Evolutionary conservation across 2,797 vertebrate genomes (phyloP).

Genomic region (Poeciliopsis infans): DNA sequence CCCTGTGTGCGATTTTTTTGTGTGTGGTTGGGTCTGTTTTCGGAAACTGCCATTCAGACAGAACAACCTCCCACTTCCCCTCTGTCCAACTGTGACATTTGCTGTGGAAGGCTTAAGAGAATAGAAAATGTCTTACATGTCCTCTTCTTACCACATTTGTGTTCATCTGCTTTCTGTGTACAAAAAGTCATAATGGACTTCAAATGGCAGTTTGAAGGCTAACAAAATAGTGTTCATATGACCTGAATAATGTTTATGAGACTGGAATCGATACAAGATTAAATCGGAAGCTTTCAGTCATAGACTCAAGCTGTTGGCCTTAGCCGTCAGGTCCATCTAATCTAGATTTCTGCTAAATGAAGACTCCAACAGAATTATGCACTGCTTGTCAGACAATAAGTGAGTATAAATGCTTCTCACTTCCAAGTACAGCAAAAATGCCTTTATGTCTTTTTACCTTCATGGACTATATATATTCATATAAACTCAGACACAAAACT

Average conservation of each 20-base stretch:
- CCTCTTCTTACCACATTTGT: too few species aligned
- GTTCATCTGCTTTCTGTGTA: background rate
- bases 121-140: background rate
- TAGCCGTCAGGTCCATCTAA: background rate
- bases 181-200: background rate
- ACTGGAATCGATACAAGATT: background rate
- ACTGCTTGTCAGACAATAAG: background rate
- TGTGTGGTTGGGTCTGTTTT: too few species aligned
- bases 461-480: conserved; percentile 13
- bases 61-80: too few species aligned
- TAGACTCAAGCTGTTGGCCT: background rate
- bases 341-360: background rate
- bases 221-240: background rate
- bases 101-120: background rate
- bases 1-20: too few species aligned
- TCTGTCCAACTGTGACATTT: too few species aligned
- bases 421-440: conserved; percentile 10
- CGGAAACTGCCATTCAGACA: too few species aligned
- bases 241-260: background rate
- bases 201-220: background rate
- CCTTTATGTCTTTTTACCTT: background rate
- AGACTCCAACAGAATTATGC: background rate
- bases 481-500: background rate
- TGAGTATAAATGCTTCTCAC: background rate
- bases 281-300: background rate